Base-by-base conservation (phyloP, 1,140 invertebrate species). In the Microplitis mediator region DNA sequence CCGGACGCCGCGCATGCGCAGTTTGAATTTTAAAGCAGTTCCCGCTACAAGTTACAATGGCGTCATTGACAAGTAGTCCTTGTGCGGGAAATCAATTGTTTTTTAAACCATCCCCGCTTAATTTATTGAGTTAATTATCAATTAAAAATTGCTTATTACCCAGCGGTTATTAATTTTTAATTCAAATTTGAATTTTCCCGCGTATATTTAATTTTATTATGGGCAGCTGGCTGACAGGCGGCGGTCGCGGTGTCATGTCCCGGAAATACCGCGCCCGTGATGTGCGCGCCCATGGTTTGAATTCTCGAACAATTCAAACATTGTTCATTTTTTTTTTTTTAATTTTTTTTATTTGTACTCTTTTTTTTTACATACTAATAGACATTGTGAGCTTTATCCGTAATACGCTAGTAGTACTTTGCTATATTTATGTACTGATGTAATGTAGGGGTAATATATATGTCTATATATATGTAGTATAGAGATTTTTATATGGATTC, bases 251-350 rank as follows among this genome's bases (percentile, higher is more conserved):
- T 76, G 76, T 2, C 39, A 77, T 80, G 78, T 77, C 83, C 84
- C 85, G 84, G 85, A 86, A 86, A 86, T 85, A 86, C 84, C 84
- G 83, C 85, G 80, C 82, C 84, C 82, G 84, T 84, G 69, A 61
- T 71, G 67, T 56, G 78, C 79, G 79, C 83, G 79, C 79, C 77
- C 81, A 81, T 70, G 76, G 76, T 84, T 85, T 79, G 82, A 86
- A 86, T 85, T 31, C 69, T 45, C 70, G 11, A 69, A 74, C 75
- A 76, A 76, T 74, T 71, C 63, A 9, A 34, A 70, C 75, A 76
- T 76, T 76, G 75, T 76, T 61, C 71, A 6, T 35, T 23, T 36
- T 31, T 64, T 36, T 31, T 34, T 31, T 16, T 45, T 50, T n/a
- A n/a, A 54, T 71, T 39, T 34, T 39, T n/a, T 16, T 34, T 39